Evolutionary conservation across 2,888 invertebrate genomes (phyloP).

Genomic region (Archaeoteleia sp.): DNA sequence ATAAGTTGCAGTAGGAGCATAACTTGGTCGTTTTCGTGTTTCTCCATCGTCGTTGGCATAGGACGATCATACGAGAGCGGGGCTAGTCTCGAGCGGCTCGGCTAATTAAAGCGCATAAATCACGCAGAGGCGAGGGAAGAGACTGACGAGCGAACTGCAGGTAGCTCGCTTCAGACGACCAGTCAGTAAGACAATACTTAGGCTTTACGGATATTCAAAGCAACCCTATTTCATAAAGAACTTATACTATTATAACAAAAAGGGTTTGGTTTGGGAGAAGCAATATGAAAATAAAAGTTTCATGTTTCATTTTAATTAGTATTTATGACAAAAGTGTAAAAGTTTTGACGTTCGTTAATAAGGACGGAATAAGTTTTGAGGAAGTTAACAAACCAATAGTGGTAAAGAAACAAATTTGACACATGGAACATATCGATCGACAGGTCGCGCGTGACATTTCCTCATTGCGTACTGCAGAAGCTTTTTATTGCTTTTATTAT

Average conservation of each 20-base stretch:
- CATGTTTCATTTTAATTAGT: too few relatives aligned
- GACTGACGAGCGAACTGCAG: constrained; percentile 53
- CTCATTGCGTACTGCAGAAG: constrained; percentile 31
- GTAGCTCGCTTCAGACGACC: not conserved
- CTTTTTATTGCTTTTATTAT: constrained; percentile 34
- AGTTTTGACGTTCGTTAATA: too few relatives aligned
- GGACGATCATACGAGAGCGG: constrained; percentile 20
- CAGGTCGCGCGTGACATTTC: constrained; percentile 50
- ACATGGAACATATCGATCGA: constrained; percentile 29
- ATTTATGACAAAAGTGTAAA: too few relatives aligned
- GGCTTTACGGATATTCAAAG: not conserved
- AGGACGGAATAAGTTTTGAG: too few relatives aligned
- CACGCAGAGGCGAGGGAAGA: constrained; percentile 55
- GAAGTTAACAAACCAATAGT: too few relatives aligned
- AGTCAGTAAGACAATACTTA: not conserved
- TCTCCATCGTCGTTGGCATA: constrained; percentile 16
- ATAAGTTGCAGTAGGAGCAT: constrained; percentile 4
- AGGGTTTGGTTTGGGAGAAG: too few relatives aligned
- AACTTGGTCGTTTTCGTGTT: constrained; percentile 31
- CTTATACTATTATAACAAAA: too few relatives aligned
- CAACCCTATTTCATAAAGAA: not conserved
- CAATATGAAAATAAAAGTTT: too few relatives aligned
- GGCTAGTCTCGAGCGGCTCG: constrained; percentile 51
- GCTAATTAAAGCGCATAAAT: constrained; percentile 66
- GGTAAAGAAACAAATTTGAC: constrained; percentile 2